These are phyloP conservation scores for Manis pentadactyla DNA, from an alignment of 2,797 vertebrate genomes.

Conservation along the genomic window DNA sequence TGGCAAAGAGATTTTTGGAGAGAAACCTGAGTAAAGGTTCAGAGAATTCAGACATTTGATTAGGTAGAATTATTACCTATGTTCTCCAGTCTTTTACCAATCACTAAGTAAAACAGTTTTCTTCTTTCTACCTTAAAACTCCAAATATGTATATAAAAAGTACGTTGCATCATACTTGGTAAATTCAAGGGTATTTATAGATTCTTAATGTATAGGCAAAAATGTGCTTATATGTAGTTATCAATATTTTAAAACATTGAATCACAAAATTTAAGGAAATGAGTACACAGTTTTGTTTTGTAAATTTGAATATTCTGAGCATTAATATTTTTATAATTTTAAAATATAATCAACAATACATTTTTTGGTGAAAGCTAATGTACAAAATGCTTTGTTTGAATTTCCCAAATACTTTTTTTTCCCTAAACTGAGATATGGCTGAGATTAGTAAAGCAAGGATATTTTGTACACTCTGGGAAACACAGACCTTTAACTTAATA, in stretches of 20 bases:
- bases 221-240: not conserved
- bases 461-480: not conserved
- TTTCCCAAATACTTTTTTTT: constrained; percentile 27
- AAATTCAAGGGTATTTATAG: not conserved
- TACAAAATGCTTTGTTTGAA: not conserved
- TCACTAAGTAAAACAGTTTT: not conserved
- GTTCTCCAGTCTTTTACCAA: not conserved
- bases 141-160: not conserved
- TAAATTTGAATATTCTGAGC: constrained; percentile 26
- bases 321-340: not conserved
- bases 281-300: not conserved
- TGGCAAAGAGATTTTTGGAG: not conserved
- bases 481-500: not conserved
- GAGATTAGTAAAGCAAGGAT: not conserved
- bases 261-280: constrained; percentile 24
- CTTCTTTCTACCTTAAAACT: not conserved
- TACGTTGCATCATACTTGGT: not conserved
- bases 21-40: not conserved
- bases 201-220: not conserved
- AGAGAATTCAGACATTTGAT: not conserved
- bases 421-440: not conserved
- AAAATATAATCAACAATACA: not conserved
- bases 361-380: not conserved
- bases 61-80: not conserved
- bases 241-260: constrained; percentile 5